phyloP scores from a whole-genome alignment of 92 coral and sea anemone genomes.

The Pocillopora meandrina region DNA sequence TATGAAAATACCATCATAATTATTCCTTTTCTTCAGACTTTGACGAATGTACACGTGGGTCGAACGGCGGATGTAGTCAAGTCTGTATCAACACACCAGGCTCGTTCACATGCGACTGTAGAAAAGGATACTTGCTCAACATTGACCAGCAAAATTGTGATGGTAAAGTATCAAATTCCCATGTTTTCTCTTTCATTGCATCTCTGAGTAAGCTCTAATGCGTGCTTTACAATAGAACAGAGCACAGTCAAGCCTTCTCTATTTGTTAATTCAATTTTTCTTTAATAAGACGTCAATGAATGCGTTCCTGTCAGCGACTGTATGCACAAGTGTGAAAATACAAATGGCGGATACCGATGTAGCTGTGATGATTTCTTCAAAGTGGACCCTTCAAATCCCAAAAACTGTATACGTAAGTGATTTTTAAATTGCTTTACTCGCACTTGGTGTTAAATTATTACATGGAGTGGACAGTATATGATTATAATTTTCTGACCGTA shows the following conservation, averaged over 20 bases:
- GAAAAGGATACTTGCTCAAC: constrained; percentile 46
- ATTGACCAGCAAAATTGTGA: constrained; percentile 52
- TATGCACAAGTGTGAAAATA: constrained; percentile 38
- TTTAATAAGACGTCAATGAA: constrained; percentile 26
- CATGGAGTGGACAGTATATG: no score
- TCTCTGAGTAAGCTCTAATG: background rate
- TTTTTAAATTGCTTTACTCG: no score
- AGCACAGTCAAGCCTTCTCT: no score
- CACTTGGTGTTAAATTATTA: no score
- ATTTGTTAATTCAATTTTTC: no score
- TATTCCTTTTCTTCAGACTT: constrained; percentile 17
- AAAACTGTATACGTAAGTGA: constrained; percentile 43
- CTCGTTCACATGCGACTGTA: constrained; percentile 38
- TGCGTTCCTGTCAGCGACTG: constrained; percentile 44
- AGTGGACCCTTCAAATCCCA: constrained; percentile 22
- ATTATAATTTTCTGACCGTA: no score
- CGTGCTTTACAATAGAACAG: no score
- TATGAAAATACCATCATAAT: background rate
- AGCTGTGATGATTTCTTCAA: constrained; percentile 30
- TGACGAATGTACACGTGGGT: constrained; percentile 26
- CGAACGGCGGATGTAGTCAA: constrained; percentile 22
- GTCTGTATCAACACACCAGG: constrained; percentile 45
- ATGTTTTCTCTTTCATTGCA: background rate
- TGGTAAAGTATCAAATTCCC: constrained; percentile 34
- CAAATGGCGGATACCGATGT: constrained; percentile 37